Base-by-base conservation (phyloP, 2,888 invertebrate species). In the Leptinotarsa peninsularis region DNA sequence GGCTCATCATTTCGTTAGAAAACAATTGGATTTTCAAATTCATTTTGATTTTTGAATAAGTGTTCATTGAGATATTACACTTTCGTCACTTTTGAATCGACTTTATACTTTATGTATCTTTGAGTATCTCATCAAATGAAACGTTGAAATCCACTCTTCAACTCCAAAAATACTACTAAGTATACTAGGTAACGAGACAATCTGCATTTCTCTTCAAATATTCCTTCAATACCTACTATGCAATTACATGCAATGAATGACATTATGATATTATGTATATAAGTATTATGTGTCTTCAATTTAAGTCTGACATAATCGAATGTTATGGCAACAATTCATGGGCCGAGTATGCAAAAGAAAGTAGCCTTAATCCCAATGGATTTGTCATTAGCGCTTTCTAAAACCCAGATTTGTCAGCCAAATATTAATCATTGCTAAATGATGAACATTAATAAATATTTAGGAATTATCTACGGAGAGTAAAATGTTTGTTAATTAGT, bases 331-430 rank as follows among this genome's bases (percentile, higher is more conserved):
- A 63, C 43, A 63, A 43, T 63, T 60, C 60, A 60, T 5, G 60
- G 60, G 21, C 33, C n/a, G 63, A 63, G 63, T 63, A 43, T 33
- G 63, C 63, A 18, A 18, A 63, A n/a, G 63, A 63, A 63, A 63
- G 63, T 63, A 21, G 5, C 27, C 1, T 63, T 63, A 63, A 63
- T 63, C 43, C 33, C n/a, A n/a, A n/a, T 63, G n/a, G 33, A 63
- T 63, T 63, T 43, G 63, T 63, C 43, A 63, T 63, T 33, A 33
- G 63, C 63, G 33, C 63, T 63, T 63, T 63, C 63, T 63, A 63
- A 63, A 63, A 27, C 63, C 27, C 63, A 27, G 63, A 63, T 63
- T 60, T 43, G 43, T 7, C n/a, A 33, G 63, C 3, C 63, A 63
- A 63, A 63, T 63, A 63, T 63, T 63, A 63, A 63, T 63, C 63